Evolutionary conservation across 2,113 vertebrate species (phyloP).

Genomic region (Neoarius graeffei): DNA sequence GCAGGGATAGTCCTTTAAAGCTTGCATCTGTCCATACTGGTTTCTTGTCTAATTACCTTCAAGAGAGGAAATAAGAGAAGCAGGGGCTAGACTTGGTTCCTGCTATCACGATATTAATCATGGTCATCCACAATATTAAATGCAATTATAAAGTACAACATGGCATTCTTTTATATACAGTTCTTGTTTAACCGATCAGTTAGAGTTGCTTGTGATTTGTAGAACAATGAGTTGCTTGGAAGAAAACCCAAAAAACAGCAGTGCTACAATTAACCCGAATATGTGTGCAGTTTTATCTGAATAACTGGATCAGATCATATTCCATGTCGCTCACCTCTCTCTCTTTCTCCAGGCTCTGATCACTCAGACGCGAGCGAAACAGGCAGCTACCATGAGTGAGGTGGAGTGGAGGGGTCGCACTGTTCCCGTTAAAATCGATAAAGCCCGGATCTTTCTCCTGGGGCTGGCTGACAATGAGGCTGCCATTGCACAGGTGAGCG

Average conservation of each 20-base stretch:
- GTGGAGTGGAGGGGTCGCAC: conserved; percentile 92
- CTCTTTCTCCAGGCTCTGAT: conserved; percentile 78
- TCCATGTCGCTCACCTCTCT: background rate
- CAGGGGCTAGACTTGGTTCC: background rate
- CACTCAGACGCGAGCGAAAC: conserved; percentile 94
- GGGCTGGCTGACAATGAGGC: conserved; percentile 92
- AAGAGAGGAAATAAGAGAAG: background rate
- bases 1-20: background rate
- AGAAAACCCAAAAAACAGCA: background rate
- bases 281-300: background rate
- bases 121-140: background rate
- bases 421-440: conserved; percentile 93
- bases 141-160: too few relatives aligned
- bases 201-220: too few relatives aligned
- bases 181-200: too few relatives aligned
- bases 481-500: conserved; percentile 86
- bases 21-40: background rate
- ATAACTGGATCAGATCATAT: background rate
- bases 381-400: conserved; percentile 96
- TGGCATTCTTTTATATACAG: background rate
- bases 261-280: background rate
- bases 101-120: too few relatives aligned
- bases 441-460: conserved; percentile 91
- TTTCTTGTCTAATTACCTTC: background rate
- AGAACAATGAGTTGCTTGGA: background rate